phyloP scores from a whole-genome alignment of 2,888 invertebrate genomes.

The Celastrina argiolus region DNA sequence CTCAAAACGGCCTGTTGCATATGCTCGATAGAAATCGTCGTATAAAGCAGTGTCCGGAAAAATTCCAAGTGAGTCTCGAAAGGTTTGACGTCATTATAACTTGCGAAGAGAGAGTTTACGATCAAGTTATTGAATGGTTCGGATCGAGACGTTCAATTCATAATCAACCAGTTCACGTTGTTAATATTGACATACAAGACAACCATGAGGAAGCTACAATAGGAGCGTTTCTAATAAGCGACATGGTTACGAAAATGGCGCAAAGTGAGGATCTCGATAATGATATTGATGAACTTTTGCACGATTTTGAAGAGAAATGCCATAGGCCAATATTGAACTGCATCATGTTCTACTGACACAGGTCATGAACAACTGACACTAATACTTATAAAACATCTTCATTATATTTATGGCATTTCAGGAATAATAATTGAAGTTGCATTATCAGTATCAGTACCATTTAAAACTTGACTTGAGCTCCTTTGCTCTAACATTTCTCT shows the following conservation, averaged over 20 bases:
- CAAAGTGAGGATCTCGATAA: constrained; percentile 96
- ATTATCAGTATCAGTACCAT: neutral
- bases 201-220: constrained; percentile 99
- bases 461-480: too few species aligned
- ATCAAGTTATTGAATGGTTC: constrained; percentile 97
- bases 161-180: constrained; percentile 95
- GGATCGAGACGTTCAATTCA: constrained; percentile 87
- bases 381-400: neutral
- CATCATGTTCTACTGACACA: constrained; percentile 87
- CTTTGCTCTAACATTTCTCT: too few species aligned
- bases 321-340: constrained; percentile 93
- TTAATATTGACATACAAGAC: constrained; percentile 99
- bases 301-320: constrained; percentile 94
- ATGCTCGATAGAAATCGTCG: constrained; percentile 98
- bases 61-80: constrained; percentile 93
- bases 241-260: constrained; percentile 93
- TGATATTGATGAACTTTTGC: constrained; percentile 97
- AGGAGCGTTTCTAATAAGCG: constrained; percentile 98
- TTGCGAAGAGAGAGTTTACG: constrained; percentile 98
- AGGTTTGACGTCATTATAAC: constrained; percentile 97
- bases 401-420: neutral
- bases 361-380: neutral
- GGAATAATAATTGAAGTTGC: neutral
- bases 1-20: constrained; percentile 97
- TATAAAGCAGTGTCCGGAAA: constrained; percentile 95